These are phyloP conservation scores for Dendroctonus valens DNA, from an alignment of 1,140 invertebrate genomes.

Conservation along the genomic window DNA sequence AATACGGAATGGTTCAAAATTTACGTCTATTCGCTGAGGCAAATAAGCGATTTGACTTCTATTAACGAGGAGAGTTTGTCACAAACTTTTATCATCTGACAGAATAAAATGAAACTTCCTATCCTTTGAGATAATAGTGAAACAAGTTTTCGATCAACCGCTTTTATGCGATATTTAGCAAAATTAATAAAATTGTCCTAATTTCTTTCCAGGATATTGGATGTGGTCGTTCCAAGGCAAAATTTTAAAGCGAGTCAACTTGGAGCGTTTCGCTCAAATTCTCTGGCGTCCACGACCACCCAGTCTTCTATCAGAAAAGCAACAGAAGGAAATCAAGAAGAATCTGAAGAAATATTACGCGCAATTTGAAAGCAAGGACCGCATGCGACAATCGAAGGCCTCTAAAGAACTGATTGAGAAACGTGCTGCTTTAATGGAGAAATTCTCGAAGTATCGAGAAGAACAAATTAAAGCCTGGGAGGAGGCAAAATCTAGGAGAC, in stretches of 20 bases:
- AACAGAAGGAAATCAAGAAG: constrained; percentile 94
- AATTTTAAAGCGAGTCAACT: constrained; percentile 73
- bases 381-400: constrained; percentile 86
- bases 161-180: neutral
- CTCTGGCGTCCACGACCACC: constrained; percentile 94
- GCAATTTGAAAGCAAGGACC: constrained; percentile 95
- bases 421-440: constrained; percentile 82
- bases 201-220: constrained; percentile 71
- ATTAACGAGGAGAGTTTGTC: too few relatives aligned
- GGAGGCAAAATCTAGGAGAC: constrained; percentile 71
- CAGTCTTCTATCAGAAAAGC: constrained; percentile 74
- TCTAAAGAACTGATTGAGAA: constrained; percentile 97
- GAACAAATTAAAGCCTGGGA: constrained; percentile 73
- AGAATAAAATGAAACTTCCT: too few relatives aligned
- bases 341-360: constrained; percentile 97
- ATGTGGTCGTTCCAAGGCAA: constrained; percentile 92
- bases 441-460: constrained; percentile 79
- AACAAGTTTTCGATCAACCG: too few relatives aligned
- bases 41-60: too few relatives aligned
- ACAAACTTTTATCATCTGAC: too few relatives aligned
- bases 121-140: too few relatives aligned
- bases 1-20: too few relatives aligned
- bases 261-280: constrained; percentile 92
- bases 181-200: neutral
- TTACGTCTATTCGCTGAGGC: too few relatives aligned